phyloP scores from a whole-genome alignment of 1,140 invertebrate genomes.

The Asbolus verrucosus region DNA sequence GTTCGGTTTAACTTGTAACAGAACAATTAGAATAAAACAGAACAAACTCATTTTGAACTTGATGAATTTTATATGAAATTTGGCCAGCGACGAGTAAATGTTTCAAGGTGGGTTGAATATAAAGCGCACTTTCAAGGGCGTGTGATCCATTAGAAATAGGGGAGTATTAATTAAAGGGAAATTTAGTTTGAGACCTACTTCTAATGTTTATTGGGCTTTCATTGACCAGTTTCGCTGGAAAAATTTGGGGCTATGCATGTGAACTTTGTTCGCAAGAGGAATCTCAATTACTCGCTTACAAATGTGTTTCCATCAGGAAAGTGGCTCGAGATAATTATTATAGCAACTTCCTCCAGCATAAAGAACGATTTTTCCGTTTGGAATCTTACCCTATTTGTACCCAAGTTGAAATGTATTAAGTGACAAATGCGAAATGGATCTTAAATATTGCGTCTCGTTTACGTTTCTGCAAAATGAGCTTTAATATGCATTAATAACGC shows the following conservation, averaged over 20 bases:
- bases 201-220: constrained; percentile 9
- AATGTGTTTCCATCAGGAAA: background rate
- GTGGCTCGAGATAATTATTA: constrained; percentile 11
- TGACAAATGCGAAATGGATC: too few species aligned
- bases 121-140: constrained; percentile 25
- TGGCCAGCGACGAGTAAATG: constrained; percentile 30
- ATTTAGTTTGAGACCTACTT: constrained; percentile 12
- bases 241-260: constrained; percentile 11
- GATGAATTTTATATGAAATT: constrained; percentile 27
- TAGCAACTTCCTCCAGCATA: too few species aligned
- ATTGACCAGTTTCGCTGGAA: background rate
- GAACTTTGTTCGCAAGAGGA: constrained; percentile 38
- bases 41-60: constrained; percentile 20
- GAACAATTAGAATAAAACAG: constrained; percentile 1
- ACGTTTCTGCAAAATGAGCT: background rate
- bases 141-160: background rate
- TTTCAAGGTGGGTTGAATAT: constrained; percentile 29
- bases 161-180: constrained; percentile 30
- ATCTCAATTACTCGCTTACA: constrained; percentile 33
- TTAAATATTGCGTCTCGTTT: background rate
- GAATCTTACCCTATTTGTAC: too few species aligned
- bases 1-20: too few species aligned
- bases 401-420: too few species aligned
- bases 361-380: too few species aligned
- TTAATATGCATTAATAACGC: constrained; percentile 16